These are phyloP conservation scores for Sigmodon hispidus DNA, from an alignment of 2,113 vertebrate species.

Conservation along the genomic window DNA sequence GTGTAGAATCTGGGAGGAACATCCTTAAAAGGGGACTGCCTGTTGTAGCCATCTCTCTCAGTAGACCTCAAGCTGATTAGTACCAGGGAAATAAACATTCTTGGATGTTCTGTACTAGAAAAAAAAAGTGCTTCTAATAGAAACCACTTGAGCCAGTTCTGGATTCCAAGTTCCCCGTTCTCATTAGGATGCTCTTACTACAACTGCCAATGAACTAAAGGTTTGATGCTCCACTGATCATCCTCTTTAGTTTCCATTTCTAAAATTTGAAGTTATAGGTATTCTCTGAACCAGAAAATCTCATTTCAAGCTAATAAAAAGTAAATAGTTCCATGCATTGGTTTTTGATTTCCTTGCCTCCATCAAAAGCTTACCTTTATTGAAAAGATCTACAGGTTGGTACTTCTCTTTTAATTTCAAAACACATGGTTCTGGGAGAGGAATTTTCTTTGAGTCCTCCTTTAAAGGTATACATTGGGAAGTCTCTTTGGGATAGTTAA, in stretches of 20 bases:
- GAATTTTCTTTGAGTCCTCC: neutral
- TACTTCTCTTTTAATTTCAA: slow-evolving; percentile 39
- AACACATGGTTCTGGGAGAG: neutral
- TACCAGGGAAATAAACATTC: neutral
- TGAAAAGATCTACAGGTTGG: neutral
- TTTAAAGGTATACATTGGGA: neutral
- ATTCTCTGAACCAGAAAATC: neutral
- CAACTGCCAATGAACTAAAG: neutral
- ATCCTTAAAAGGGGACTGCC: neutral
- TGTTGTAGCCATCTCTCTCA: neutral
- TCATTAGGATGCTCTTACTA: neutral
- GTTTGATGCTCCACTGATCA: neutral
- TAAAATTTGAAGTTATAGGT: neutral
- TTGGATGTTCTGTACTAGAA: neutral
- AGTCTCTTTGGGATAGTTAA: slow-evolving; percentile 16
- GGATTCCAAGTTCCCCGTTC: neutral
- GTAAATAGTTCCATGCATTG: neutral
- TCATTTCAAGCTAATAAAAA: neutral
- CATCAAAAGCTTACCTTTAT: slow-evolving; percentile 58
- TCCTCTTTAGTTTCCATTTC: neutral
- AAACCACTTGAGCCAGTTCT: neutral
- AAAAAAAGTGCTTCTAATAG: neutral
- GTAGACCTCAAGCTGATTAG: neutral
- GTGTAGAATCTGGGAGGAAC: neutral
- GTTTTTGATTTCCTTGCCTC: neutral